These are phyloP conservation scores for Blennius ocellaris DNA, from an alignment of 2,113 vertebrate species.

Conservation along the genomic window DNA sequence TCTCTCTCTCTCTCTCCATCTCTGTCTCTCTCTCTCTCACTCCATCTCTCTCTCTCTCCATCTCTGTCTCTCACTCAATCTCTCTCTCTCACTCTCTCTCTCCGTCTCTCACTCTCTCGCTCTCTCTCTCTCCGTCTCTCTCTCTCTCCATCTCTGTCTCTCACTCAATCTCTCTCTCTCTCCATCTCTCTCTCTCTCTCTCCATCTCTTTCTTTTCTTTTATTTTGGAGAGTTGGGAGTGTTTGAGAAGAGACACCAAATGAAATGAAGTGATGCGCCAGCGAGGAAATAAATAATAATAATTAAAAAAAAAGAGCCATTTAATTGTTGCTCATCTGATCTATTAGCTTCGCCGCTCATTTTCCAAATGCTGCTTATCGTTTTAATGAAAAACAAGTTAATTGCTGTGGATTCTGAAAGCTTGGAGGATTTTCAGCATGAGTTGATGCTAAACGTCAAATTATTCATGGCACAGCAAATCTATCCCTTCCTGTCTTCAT, in stretches of 20 bases:
- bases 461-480: too few species aligned
- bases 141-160: too few species aligned
- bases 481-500: too few species aligned
- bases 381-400: slow-evolving; percentile 12
- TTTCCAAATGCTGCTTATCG: slow-evolving; percentile 29
- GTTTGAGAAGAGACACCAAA: slow-evolving; percentile 6
- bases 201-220: too few species aligned
- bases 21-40: slow-evolving; percentile 5
- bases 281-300: neutral
- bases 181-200: too few species aligned
- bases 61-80: too few species aligned
- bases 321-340: slow-evolving; percentile 47
- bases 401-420: neutral
- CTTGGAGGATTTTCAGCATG: neutral
- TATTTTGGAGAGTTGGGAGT: neutral
- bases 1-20: neutral
- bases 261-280: neutral
- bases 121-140: slow-evolving; percentile 7
- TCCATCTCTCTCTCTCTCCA: too few species aligned
- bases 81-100: too few species aligned
- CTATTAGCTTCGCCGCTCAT: slow-evolving; percentile 34
- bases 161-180: too few species aligned
- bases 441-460: too few species aligned
- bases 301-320: neutral
- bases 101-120: neutral